A percentile compares a stretch with the other conserved stretches of the same genome.
Conservation (phyloP, 2,888 invertebrate species). For the Graphium colonna region DNA sequence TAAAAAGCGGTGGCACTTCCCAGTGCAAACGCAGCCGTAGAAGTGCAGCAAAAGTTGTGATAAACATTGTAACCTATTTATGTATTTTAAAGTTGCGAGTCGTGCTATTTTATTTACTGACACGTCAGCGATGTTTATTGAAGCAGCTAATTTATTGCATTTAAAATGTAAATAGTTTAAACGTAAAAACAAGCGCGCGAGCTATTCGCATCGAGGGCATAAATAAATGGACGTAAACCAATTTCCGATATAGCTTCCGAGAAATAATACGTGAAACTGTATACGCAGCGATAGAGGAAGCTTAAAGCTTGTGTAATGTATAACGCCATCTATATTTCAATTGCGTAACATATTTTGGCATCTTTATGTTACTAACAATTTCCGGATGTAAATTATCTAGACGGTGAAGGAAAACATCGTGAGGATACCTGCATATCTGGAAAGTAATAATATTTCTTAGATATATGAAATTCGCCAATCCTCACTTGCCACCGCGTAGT, state of each 20-base stretch:
- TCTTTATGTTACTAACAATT: not conserved
- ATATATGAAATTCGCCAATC: too few species aligned
- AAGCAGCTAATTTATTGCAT: slow-evolving; percentile 15
- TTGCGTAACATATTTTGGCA: slow-evolving; percentile 14
- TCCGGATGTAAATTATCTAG: too few species aligned
- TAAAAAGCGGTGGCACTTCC: too few species aligned
- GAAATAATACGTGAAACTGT: not conserved
- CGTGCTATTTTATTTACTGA: slow-evolving; percentile 14
- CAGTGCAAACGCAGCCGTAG: too few species aligned
- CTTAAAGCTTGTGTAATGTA: slow-evolving; percentile 2
- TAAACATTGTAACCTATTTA: slow-evolving; percentile 10
- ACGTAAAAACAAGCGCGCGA: slow-evolving; percentile 6
- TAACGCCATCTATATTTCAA: not conserved
- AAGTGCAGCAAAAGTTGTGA: too few species aligned
- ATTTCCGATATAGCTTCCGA: slow-evolving; percentile 2
- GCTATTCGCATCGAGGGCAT: slow-evolving; percentile 12
- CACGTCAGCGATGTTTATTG: slow-evolving; percentile 17
- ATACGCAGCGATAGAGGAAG: not conserved
- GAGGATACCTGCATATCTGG: too few species aligned
- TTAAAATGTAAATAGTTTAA: slow-evolving; percentile 19
- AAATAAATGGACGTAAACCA: slow-evolving; percentile 15
- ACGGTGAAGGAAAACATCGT: too few species aligned
- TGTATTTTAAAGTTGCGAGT: not conserved
- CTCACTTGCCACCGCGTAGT: too few species aligned
- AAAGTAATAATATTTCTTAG: too few species aligned